These are phyloP conservation scores for Zosterops pallidus DNA, from an alignment of 2,113 vertebrate genomes.

Conservation along the genomic window DNA sequence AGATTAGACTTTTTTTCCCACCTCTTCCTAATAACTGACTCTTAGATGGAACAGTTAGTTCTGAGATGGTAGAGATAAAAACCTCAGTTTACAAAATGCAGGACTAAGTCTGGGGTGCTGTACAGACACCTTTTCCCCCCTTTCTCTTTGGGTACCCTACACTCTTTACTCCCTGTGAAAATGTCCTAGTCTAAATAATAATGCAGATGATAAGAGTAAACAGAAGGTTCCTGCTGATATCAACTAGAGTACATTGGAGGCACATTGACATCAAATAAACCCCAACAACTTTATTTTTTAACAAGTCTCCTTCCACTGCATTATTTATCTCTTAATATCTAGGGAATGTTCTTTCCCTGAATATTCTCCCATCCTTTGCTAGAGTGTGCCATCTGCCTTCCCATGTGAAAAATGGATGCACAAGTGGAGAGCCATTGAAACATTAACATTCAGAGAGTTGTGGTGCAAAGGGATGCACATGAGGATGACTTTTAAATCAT, in stretches of 20 bases:
- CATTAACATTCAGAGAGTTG: not conserved
- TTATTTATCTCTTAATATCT: not conserved
- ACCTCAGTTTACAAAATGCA: not conserved
- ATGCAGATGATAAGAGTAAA: not conserved
- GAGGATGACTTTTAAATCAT: not conserved
- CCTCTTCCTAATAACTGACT: not conserved
- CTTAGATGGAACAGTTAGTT: not conserved
- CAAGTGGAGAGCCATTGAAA: not conserved
- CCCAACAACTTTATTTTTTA: not conserved
- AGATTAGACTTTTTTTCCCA: not conserved
- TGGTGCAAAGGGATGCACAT: not conserved
- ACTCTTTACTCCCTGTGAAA: not conserved
- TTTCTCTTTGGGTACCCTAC: not conserved
- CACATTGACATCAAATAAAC: not conserved
- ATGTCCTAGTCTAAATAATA: not conserved
- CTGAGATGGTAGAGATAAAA: not conserved
- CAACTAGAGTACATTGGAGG: not conserved
- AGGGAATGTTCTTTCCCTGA: not conserved
- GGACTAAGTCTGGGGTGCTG: not conserved
- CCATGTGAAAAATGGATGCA: not conserved
- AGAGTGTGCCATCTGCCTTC: not conserved
- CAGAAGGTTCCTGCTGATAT: not conserved
- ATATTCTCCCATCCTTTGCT: not conserved
- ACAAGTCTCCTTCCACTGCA: not conserved
- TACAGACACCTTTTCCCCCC: not conserved